A percentile compares a stretch with the other conserved stretches of the same genome.
Evolutionary conservation across 2,113 vertebrate genomes (phyloP).

Genomic region (Vulpes vulpes): DNA sequence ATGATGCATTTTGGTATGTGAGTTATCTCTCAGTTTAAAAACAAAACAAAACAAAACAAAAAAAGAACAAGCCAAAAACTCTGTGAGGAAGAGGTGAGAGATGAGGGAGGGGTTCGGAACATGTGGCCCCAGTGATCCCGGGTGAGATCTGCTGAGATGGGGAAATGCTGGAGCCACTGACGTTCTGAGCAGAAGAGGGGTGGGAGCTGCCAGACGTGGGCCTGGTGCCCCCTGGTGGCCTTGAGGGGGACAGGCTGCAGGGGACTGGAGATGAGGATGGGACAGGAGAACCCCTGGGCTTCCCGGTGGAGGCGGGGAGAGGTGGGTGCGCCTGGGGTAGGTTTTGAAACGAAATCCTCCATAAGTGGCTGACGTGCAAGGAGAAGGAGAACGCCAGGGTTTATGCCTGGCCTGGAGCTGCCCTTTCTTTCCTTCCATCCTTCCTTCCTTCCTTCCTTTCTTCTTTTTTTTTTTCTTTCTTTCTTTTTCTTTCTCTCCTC

Average conservation of each 20-base stretch:
- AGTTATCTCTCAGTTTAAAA: background rate
- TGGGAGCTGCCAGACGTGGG: background rate
- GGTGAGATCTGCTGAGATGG: background rate
- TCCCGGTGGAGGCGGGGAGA: background rate
- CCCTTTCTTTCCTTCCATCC: rapidly evolving
- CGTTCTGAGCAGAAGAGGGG: background rate
- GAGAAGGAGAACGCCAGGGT: background rate
- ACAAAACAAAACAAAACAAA: background rate
- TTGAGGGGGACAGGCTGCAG: background rate
- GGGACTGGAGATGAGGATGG: too few relatives aligned
- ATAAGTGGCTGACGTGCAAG: background rate
- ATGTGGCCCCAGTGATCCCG: background rate
- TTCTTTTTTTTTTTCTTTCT: too few relatives aligned
- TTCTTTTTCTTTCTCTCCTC: too few relatives aligned
- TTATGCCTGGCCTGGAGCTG: background rate
- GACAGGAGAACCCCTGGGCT: background rate
- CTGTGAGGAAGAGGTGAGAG: background rate
- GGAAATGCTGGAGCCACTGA: background rate
- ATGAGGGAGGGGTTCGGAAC: background rate
- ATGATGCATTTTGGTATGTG: background rate
- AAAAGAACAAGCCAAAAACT: too few relatives aligned
- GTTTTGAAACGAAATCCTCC: background rate
- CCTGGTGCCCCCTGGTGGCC: background rate
- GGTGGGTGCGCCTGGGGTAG: background rate
- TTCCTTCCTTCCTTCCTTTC: too few relatives aligned